Base-by-base conservation (phyloP, 2,888 invertebrate species). In the Liposcelis brunnea region DNA sequence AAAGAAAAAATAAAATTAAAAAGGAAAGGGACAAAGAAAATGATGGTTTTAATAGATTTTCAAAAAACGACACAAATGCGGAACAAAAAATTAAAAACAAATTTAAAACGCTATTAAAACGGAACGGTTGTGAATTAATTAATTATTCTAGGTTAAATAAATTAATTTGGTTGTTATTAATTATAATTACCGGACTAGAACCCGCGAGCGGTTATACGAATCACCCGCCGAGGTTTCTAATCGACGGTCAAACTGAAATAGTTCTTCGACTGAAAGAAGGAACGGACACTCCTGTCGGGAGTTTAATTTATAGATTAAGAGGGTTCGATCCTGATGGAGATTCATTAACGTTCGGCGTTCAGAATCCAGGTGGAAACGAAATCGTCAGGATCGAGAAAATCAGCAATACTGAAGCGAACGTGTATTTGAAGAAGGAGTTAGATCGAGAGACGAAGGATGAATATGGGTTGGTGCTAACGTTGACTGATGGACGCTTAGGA, bases 391-490 rank as follows among this genome's bases (percentile, higher is more conserved):
- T 91, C 56, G 83, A 87, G 68, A 83, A 78, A 65, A 72, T 75
- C 55, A 79, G 79, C 55, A 68, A 74, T 55, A 82, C 77, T 61
- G 84, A 87, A 71, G 90, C 90, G 54, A 78, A 86, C 63, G 73
- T 91, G 58, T 86, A 80, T 65, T 72, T 91, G 61, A 79, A 81
- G 65, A 85, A 83, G 69, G 80, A 85, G 66, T 72, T 91, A 58
- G 91, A 91, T 68, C 73, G 90, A 65, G 91, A 91, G 74, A 86
- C 84, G 64, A 64, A 79, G 61, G 89, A 89, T 63, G 90, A 90
- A 66, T 90, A 89, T 61, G 78, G 82, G 48, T 70, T 91, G 57
- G 83, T 91, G 53, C 68, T 91, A 56, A 91, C 90, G 2, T 65
- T 91, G 55, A 87, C 86, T 5, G 91, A 91, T 63, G 85, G 85